A percentile compares a stretch with the other conserved stretches of the same genome.
Evolutionary conservation across 2,888 invertebrate genomes (phyloP).

Genomic region (Catocala sponsa): DNA sequence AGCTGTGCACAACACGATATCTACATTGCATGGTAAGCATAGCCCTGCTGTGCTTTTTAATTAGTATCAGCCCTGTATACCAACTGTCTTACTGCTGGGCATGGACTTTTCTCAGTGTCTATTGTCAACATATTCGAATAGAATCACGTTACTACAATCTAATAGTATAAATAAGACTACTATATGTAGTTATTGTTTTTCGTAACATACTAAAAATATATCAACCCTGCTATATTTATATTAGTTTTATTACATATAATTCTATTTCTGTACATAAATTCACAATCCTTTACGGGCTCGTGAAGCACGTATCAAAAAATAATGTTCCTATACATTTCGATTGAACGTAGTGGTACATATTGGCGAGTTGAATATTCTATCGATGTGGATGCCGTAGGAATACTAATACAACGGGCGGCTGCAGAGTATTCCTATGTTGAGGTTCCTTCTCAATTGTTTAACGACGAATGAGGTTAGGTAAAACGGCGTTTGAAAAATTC

Average conservation of each 20-base stretch:
- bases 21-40: too few species aligned
- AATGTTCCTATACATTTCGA: conserved; percentile 58
- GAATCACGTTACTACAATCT: too few species aligned
- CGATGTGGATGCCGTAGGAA: conserved; percentile 45
- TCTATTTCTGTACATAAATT: conserved; percentile 30
- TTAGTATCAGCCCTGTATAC: too few species aligned
- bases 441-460: conserved; percentile 35
- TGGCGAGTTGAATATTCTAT: conserved; percentile 62
- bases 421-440: conserved; percentile 10
- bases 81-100: too few species aligned
- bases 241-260: background rate
- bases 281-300: conserved; percentile 33
- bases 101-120: too few species aligned
- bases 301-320: conserved; percentile 57
- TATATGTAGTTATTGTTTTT: too few species aligned
- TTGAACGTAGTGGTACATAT: conserved; percentile 48
- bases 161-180: too few species aligned
- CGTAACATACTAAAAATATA: too few species aligned
- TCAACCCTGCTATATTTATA: background rate
- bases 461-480: conserved; percentile 7
- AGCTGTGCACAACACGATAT: too few species aligned
- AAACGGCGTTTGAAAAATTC: too few species aligned
- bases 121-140: too few species aligned
- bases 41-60: too few species aligned
- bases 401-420: conserved; percentile 45